phyloP scores from a whole-genome alignment of 92 coral and sea anemone species.

The Epizoanthus scotinus region DNA sequence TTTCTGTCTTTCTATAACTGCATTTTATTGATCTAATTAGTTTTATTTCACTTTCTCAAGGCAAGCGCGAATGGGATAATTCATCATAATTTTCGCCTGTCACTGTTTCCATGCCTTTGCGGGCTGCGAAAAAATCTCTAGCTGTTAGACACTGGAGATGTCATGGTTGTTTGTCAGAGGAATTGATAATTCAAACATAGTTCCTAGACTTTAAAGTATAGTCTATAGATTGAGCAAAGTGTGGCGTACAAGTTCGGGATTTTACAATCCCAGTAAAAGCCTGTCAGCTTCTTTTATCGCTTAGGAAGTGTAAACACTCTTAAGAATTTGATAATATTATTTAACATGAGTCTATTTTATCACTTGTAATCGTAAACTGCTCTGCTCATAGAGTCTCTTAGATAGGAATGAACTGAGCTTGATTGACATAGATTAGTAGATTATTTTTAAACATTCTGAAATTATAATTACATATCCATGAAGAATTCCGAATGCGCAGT shows the following conservation, averaged over 20 bases:
- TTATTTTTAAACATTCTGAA: too few species aligned
- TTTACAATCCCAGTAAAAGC: neutral
- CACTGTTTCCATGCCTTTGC: neutral
- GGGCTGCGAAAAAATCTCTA: neutral
- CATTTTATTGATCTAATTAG: constrained; percentile 1
- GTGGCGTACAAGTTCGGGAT: neutral
- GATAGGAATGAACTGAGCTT: too few species aligned
- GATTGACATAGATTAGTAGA: too few species aligned
- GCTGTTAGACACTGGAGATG: too few species aligned
- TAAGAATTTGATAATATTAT: neutral
- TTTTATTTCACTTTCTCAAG: constrained; percentile 4
- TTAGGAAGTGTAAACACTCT: neutral
- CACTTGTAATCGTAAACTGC: too few species aligned
- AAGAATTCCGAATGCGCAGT: too few species aligned
- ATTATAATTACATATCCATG: too few species aligned
- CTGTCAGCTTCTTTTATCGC: neutral
- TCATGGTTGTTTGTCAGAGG: neutral
- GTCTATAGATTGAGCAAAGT: neutral
- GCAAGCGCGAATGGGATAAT: neutral
- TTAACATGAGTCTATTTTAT: neutral
- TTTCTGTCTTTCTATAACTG: neutral
- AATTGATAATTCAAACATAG: neutral
- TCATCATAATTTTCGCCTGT: constrained; percentile 18
- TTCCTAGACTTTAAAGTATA: neutral
- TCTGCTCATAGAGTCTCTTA: too few species aligned